phyloP scores from a whole-genome alignment of 2,113 vertebrate genomes.

The Phylloscopus whistleri region DNA sequence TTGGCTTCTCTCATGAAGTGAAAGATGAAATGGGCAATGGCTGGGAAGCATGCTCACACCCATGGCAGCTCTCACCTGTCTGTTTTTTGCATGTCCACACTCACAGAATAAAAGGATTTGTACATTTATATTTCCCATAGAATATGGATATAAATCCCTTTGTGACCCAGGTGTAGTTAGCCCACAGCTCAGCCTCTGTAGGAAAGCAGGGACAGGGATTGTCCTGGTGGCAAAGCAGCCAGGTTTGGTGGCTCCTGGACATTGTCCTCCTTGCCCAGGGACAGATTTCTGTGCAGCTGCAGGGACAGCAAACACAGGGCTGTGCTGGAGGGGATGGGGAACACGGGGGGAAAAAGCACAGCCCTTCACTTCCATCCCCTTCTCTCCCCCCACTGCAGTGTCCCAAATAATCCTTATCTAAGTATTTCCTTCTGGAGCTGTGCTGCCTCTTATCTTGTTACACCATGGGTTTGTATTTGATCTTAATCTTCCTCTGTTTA shows the following conservation, averaged over 20 bases:
- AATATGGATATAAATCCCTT: rapidly evolving
- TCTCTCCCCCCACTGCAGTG: neutral
- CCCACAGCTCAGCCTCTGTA: neutral
- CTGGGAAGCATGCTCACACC: neutral
- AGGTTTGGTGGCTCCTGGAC: neutral
- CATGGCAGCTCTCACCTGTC: neutral
- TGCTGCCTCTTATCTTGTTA: neutral
- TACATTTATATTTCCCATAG: neutral
- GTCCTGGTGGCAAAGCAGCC: neutral
- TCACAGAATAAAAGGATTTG: neutral
- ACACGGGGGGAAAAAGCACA: neutral
- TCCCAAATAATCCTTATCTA: neutral
- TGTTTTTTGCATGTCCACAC: neutral
- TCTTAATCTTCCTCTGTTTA: constrained; percentile 5
- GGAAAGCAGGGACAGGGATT: neutral
- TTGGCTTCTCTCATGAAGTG: neutral
- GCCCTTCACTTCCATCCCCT: neutral
- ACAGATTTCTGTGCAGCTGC: neutral
- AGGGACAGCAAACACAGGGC: neutral
- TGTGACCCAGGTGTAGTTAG: rapidly evolving
- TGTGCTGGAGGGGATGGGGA: neutral
- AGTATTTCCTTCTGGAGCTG: neutral
- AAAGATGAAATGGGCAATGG: neutral
- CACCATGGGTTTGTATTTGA: neutral
- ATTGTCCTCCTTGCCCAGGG: neutral